Percentiles rank a stretch among this genome's conserved stretches.
These are phyloP conservation scores for Danio rerio DNA, from an alignment of 2,113 vertebrate species.

Conservation along the genomic window GRCz12tu NC_133182.1:66392501-66393000, in stretches of 20 bases:
- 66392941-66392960: conserved; percentile 92
- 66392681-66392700: conserved; percentile 96
- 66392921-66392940: conserved; percentile 95
- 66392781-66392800: conserved; percentile 73
- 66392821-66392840: conserved; percentile 82
- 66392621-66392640: conserved; percentile 95
- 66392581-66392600: conserved; percentile 98
- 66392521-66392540: conserved; percentile 97
- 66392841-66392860: conserved; percentile 98
- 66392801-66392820: conserved; percentile 78
- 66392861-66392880: conserved; percentile 96
- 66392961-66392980: conserved; percentile 94
- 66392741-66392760: conserved; percentile 81
- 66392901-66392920: conserved; percentile 96
- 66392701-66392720: conserved; percentile 94
- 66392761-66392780: conserved; percentile 62
- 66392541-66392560: conserved; percentile 98
- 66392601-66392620: conserved; percentile 97
- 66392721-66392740: conserved; percentile 95
- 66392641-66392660: conserved; percentile 97
- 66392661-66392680: conserved; percentile 96
- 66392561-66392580: conserved; percentile 95
- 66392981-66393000: conserved; percentile 93
- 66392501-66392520: conserved; percentile 97
- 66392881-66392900: conserved; percentile 97